phyloP scores from a whole-genome alignment of 1,140 invertebrate species.

The Drosophila ananassae region DNA sequence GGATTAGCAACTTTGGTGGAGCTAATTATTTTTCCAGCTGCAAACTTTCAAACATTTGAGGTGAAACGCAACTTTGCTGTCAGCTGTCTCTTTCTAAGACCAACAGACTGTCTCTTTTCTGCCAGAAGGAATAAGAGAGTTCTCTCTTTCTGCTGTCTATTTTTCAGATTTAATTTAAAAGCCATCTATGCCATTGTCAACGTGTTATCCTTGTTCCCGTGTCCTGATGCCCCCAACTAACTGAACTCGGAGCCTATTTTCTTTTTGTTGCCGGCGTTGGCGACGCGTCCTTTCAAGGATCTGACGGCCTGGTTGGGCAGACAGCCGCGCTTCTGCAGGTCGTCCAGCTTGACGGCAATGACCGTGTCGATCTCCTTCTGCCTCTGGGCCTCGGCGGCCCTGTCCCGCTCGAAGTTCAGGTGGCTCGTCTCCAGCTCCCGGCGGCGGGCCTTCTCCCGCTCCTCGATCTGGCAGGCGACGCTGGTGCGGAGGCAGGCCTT shows the following conservation, averaged over 20 bases:
- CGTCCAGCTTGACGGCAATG: constrained; percentile 60
- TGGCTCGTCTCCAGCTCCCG: constrained; percentile 49
- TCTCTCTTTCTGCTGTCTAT: not conserved
- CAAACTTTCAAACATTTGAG: constrained; percentile 8
- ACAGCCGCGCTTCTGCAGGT: constrained; percentile 52
- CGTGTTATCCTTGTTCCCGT: constrained; percentile 1
- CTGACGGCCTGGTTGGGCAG: constrained; percentile 35
- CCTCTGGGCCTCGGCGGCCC: constrained; percentile 32
- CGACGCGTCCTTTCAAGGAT: constrained; percentile 55
- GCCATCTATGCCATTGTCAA: constrained; percentile 22
- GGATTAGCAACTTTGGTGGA: not conserved
- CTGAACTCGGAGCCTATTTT: constrained; percentile 34
- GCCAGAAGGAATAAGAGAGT: too few species aligned
- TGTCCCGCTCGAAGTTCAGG: constrained; percentile 24
- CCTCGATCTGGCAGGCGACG: constrained; percentile 63
- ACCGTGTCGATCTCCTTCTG: constrained; percentile 70
- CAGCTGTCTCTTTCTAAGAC: not conserved
- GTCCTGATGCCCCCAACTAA: not conserved
- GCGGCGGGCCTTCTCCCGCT: constrained; percentile 52
- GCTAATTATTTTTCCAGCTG: constrained; percentile 27
- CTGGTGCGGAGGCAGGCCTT: constrained; percentile 44
- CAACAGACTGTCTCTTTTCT: not conserved
- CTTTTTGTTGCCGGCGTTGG: constrained; percentile 32
- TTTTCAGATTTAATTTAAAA: constrained; percentile 51
- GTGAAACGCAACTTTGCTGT: constrained; percentile 18